A percentile compares a stretch with the other conserved stretches of the same genome.
Conservation (phyloP, 2,797 vertebrate genomes). For the Serranus cabrilla region DNA sequence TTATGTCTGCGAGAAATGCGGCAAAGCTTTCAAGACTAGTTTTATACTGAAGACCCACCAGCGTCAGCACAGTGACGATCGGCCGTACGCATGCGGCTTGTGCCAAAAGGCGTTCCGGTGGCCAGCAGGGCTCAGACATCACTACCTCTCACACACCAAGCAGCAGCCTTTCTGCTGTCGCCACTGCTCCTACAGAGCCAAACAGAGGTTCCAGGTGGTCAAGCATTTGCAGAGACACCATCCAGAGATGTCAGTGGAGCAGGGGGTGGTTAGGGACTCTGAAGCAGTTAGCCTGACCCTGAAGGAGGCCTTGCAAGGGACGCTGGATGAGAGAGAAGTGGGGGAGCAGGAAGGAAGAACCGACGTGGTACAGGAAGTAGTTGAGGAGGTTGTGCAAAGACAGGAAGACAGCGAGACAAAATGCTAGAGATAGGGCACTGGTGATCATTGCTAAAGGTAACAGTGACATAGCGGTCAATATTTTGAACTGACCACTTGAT, state of each 20-base stretch:
- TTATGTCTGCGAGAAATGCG: slow-evolving; percentile 97
- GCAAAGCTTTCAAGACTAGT: slow-evolving; percentile 97
- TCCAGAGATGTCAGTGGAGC: slow-evolving; percentile 85
- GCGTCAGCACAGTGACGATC: slow-evolving; percentile 93
- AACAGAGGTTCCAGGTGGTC: slow-evolving; percentile 98
- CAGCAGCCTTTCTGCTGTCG: slow-evolving; percentile 94
- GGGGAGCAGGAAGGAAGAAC: fast-evolving
- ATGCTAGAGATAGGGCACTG: slow-evolving; percentile 5
- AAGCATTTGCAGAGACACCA: slow-evolving; percentile 95
- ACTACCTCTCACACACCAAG: slow-evolving; percentile 95
- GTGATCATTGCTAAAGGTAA: too few species aligned
- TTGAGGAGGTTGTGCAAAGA: slow-evolving; percentile 18
- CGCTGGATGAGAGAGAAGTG: slow-evolving; percentile 19
- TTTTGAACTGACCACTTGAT: background rate
- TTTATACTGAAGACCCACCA: slow-evolving; percentile 97
- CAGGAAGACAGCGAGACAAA: background rate
- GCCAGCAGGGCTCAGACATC: slow-evolving; percentile 95
- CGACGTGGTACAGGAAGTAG: background rate
- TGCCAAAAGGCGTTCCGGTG: slow-evolving; percentile 94
- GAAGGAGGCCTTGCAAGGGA: slow-evolving; percentile 86
- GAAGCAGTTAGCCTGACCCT: slow-evolving; percentile 81
- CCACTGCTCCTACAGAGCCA: slow-evolving; percentile 94
- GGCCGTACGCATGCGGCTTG: slow-evolving; percentile 90
- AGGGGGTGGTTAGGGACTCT: slow-evolving; percentile 91
- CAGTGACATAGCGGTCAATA: too few species aligned